Conservation (phyloP, 2,888 invertebrate species). For the Piscicola geometra region DNA sequence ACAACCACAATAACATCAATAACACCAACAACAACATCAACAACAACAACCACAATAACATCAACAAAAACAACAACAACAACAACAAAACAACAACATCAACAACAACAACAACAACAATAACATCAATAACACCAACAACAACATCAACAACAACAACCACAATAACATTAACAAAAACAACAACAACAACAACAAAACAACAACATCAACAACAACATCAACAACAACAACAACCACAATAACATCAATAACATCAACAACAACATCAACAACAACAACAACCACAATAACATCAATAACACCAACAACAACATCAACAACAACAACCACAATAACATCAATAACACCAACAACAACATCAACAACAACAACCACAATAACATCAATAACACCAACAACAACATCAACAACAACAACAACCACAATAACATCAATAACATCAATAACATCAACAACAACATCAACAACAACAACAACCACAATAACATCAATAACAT, state of each 20-base stretch:
- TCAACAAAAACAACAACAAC: background rate
- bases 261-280: background rate
- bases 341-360: background rate
- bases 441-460: background rate
- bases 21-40: background rate
- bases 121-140: background rate
- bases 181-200: no score
- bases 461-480: slow-evolving; percentile 24
- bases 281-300: background rate
- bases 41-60: background rate
- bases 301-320: background rate
- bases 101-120: background rate
- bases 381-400: background rate
- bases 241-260: background rate
- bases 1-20: background rate
- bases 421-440: background rate
- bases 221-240: background rate
- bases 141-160: background rate
- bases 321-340: background rate
- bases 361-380: background rate
- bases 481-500: background rate
- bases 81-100: background rate
- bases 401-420: background rate
- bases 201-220: background rate
- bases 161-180: background rate